These are phyloP conservation scores for Campylorhamphus procurvoides DNA, from an alignment of 2,113 vertebrate species.

Conservation along the genomic window DNA sequence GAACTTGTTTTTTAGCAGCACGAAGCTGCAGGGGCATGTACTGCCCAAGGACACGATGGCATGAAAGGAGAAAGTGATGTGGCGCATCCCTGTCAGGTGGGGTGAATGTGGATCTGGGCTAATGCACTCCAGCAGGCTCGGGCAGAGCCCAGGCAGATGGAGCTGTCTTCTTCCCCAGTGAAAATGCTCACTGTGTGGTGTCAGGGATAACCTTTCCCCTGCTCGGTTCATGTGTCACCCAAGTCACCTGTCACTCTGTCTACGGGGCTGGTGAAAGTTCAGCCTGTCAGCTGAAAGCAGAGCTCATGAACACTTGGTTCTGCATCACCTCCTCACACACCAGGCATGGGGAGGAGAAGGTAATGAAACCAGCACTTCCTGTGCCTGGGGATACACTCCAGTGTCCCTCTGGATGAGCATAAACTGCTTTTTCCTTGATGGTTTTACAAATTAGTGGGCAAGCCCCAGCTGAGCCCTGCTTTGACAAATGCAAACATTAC, in stretches of 20 bases:
- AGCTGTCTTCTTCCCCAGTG: neutral
- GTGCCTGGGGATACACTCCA: accelerated
- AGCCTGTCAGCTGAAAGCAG: neutral
- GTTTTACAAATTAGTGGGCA: neutral
- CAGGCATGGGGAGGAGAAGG: accelerated
- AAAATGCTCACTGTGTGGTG: accelerated
- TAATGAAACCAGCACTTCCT: neutral
- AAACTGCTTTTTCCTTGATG: neutral
- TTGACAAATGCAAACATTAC: neutral
- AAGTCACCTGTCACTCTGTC: neutral
- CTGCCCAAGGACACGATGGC: neutral
- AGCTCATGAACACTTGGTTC: neutral
- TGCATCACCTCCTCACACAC: neutral
- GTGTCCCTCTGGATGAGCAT: neutral
- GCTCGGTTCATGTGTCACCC: neutral
- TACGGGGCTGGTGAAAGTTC: neutral
- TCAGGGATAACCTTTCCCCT: neutral
- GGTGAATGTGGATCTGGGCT: neutral
- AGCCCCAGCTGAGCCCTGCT: neutral
- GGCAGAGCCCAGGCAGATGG: neutral
- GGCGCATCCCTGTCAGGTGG: accelerated
- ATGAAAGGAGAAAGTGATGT: neutral
- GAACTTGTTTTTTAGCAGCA: neutral
- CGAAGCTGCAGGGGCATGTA: accelerated
- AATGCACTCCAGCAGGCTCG: neutral